A percentile compares a stretch with the other conserved stretches of the same genome.
phyloP scores from a whole-genome alignment of 2,888 invertebrate species.

The Malachius bipustulatus region DNA sequence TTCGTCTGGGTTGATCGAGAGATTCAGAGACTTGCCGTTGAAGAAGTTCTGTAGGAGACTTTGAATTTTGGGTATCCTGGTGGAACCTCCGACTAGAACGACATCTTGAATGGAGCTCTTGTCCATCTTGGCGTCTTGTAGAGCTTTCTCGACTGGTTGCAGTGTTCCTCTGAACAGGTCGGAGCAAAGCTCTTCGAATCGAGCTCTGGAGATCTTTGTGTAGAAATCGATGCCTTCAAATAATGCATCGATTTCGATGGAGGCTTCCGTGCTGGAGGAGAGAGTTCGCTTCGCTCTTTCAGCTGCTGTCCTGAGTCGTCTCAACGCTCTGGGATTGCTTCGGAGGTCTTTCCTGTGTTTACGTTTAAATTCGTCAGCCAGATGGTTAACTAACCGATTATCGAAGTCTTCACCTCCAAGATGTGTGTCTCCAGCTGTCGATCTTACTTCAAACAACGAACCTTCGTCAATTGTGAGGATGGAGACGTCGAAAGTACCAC shows the following conservation, averaged over 20 bases:
- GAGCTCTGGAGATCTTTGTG: slow-evolving; percentile 57
- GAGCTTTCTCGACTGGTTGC: slow-evolving; percentile 73
- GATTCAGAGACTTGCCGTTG: slow-evolving; percentile 41
- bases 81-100: slow-evolving; percentile 72
- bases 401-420: slow-evolving; percentile 61
- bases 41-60: slow-evolving; percentile 63
- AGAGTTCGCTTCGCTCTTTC: slow-evolving; percentile 67
- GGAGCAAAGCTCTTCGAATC: slow-evolving; percentile 63
- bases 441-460: slow-evolving; percentile 61
- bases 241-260: slow-evolving; percentile 63
- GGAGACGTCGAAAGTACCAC: slow-evolving; percentile 66
- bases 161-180: slow-evolving; percentile 63
- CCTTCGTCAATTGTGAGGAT: slow-evolving; percentile 70
- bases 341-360: slow-evolving; percentile 60
- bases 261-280: slow-evolving; percentile 64
- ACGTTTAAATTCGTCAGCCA: slow-evolving; percentile 54
- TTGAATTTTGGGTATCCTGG: slow-evolving; percentile 69
- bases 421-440: slow-evolving; percentile 74
- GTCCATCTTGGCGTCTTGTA: slow-evolving; percentile 66
- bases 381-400: slow-evolving; percentile 42
- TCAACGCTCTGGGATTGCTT: slow-evolving; percentile 51
- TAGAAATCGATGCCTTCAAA: slow-evolving; percentile 64
- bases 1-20: slow-evolving; percentile 34
- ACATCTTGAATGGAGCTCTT: slow-evolving; percentile 66
- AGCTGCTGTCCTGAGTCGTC: slow-evolving; percentile 61